Base-by-base conservation (phyloP, 2,797 vertebrate genomes). In the Phataginus tricuspis region DNA sequence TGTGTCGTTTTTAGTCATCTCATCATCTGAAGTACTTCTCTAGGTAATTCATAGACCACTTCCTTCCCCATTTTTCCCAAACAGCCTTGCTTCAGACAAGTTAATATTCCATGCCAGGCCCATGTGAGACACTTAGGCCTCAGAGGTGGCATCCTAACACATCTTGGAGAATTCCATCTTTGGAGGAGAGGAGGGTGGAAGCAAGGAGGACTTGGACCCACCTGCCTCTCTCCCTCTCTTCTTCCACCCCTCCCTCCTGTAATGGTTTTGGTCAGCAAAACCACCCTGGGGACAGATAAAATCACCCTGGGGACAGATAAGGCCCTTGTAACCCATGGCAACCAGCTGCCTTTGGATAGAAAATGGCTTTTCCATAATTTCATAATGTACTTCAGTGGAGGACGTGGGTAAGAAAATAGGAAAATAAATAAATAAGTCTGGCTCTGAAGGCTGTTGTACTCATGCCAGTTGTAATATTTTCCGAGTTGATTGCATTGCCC, bases 321-420 rank as follows among this genome's bases (percentile, higher is more conserved):
- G 90, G 87, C 97, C 97, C 97, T 95, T 8, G 97, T 98, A 97
- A 98, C 98, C 98, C 95, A 0, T 97, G 95, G 97, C 97, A 99
- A 98, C 98, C 91, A 97, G 89, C 59, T 97, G 96, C 94, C 91
- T 92, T 96, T 83, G 27, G 94, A 69, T 49, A 93, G 86, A 96
- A 98, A 98, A 98, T 95, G 94, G 11, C 57, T 97, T 98, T 98
- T 91, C 4, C 37, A 83, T 97, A 98, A 98, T 98, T 98, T 98
- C 80, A 86, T 96, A 97, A 98, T 96, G 91, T 95, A 72, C 21
- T 96, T 95, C 39, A 85, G 53, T 42, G 59, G 75, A 61, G 29
- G 7, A 15, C 27, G 15, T 74, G 0, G 13, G 23, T 27, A 75
- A 86, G 5, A 72, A 77, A 83, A 88, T 69, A n/a, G 29, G 75